phyloP scores from a whole-genome alignment of 1,140 invertebrate genomes.

The Myzus persicae region DNA sequence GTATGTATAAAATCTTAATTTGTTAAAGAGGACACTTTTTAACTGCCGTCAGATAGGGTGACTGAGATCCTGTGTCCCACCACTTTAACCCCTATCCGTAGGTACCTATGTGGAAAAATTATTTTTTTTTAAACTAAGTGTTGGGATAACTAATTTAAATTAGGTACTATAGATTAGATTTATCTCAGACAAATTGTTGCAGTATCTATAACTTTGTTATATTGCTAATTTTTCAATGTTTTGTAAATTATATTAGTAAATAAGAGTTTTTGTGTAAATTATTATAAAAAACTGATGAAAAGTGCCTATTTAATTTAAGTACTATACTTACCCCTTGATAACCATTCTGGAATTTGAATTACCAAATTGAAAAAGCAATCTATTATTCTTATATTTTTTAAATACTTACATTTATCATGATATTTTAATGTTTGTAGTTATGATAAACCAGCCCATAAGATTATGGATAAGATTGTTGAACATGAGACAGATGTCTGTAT shows the following conservation, averaged over 20 bases:
- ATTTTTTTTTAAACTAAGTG: no score
- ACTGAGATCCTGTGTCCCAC: no score
- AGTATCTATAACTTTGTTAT: background rate
- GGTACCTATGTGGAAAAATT: background rate
- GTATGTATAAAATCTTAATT: no score
- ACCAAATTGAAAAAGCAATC: background rate
- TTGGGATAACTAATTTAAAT: background rate
- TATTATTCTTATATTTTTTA: background rate
- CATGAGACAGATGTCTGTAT: slow-evolving; percentile 77
- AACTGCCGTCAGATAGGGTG: no score
- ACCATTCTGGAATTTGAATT: background rate
- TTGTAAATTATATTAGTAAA: no score
- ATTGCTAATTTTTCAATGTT: background rate
- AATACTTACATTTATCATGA: background rate
- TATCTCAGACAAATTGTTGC: background rate
- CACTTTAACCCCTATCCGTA: no score
- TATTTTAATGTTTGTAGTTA: slow-evolving; percentile 68
- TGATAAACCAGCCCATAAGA: slow-evolving; percentile 81
- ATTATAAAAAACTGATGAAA: no score
- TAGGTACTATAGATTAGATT: background rate
- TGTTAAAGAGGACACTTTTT: no score
- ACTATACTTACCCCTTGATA: background rate
- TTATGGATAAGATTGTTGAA: slow-evolving; percentile 88
- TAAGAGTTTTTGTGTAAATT: no score
- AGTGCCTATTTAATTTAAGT: no score